Percentiles rank a stretch among this genome's conserved stretches.
These are phyloP conservation scores for Rallus limicola DNA, from an alignment of 2,113 vertebrate genomes.

Conservation along the genomic window DNA sequence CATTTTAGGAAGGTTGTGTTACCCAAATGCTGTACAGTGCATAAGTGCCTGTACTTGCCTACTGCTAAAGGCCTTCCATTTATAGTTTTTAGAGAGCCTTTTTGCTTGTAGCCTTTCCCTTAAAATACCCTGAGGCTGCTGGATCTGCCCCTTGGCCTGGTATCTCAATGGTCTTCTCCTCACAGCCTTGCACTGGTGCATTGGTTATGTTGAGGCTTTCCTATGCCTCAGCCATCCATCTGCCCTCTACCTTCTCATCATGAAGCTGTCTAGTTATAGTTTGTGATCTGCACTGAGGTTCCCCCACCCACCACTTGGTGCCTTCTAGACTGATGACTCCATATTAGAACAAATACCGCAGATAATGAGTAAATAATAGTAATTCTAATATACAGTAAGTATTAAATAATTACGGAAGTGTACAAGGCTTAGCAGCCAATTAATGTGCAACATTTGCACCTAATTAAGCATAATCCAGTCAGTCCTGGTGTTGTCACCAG, in stretches of 20 bases:
- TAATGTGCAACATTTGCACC: not conserved
- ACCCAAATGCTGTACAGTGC: not conserved
- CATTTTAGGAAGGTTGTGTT: not conserved
- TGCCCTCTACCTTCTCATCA: not conserved
- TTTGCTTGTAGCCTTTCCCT: not conserved
- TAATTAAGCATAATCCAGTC: not conserved
- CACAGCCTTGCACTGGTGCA: not conserved
- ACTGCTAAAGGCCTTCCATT: not conserved
- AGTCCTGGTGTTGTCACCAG: not conserved
- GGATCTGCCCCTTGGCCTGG: not conserved
- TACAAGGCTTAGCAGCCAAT: not conserved
- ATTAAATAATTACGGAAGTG: not conserved
- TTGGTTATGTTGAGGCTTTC: not conserved
- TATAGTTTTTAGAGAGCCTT: not conserved
- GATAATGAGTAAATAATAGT: not conserved
- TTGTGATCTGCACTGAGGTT: not conserved
- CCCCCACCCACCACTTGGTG: not conserved
- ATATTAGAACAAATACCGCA: not conserved
- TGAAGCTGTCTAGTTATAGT: rapidly evolving
- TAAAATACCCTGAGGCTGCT: not conserved
- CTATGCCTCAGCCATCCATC: not conserved
- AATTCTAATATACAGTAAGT: not conserved
- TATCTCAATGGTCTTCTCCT: not conserved
- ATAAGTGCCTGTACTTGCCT: not conserved
- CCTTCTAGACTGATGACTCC: not conserved